phyloP scores from a whole-genome alignment of 2,113 vertebrate species.

The Panthera leo region DNA sequence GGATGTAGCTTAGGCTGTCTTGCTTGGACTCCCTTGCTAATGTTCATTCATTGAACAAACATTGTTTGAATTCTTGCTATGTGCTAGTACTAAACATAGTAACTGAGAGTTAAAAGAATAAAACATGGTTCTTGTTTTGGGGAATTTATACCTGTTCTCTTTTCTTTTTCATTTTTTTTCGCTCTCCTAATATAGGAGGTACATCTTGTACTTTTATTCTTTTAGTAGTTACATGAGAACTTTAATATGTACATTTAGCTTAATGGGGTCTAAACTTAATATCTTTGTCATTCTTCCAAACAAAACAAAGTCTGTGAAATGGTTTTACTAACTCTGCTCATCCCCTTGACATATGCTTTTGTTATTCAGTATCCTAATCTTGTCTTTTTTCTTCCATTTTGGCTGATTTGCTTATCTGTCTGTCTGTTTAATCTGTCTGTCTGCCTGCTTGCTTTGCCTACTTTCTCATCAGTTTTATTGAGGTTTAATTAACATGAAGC shows the following conservation, averaged over 20 bases:
- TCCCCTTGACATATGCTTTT: neutral
- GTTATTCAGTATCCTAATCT: neutral
- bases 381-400: neutral
- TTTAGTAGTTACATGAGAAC: constrained; percentile 13
- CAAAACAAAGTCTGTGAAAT: neutral
- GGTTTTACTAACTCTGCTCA: neutral
- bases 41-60: neutral
- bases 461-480: neutral
- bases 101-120: constrained; percentile 17
- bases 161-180: neutral
- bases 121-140: neutral
- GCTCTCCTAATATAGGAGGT: neutral
- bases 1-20: neutral
- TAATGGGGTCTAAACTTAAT: neutral
- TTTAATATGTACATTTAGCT: constrained; percentile 4
- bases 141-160: neutral
- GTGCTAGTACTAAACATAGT: neutral
- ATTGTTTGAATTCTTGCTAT: neutral
- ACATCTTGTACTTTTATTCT: constrained; percentile 17
- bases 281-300: neutral
- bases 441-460: neutral
- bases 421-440: neutral
- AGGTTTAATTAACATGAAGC: neutral
- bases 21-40: neutral
- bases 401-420: neutral